Conservation (phyloP, 2,797 vertebrate genomes). For the Staurois parvus region DNA sequence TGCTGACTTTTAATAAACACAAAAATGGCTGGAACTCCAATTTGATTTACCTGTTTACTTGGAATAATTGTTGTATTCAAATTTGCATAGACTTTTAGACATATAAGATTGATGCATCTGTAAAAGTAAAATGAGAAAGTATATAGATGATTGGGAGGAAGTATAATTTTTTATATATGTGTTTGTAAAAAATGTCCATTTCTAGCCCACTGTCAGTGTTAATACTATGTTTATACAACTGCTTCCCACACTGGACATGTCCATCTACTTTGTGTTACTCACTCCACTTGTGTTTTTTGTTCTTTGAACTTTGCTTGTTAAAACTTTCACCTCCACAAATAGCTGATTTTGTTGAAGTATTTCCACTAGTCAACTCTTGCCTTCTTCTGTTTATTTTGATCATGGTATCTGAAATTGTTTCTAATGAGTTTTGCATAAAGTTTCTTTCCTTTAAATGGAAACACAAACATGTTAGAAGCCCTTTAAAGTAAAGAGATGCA, state of each 20-base stretch:
- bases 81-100: no score
- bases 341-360: conserved; percentile 37
- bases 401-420: conserved; percentile 49
- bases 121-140: no score
- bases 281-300: conserved; percentile 11
- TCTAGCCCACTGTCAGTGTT: neutral
- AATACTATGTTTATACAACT: conserved; percentile 53
- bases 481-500: conserved; percentile 40
- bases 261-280: conserved; percentile 5
- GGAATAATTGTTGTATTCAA: no score
- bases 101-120: no score
- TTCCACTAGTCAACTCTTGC: conserved; percentile 33
- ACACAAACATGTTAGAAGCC: conserved; percentile 26
- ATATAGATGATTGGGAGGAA: no score
- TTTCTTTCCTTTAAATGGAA: conserved; percentile 53
- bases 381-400: conserved; percentile 41
- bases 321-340: conserved; percentile 58
- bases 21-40: no score
- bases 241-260: conserved; percentile 15
- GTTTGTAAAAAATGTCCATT: neutral
- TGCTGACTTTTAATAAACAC: no score
- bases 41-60: no score
- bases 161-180: no score
- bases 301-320: conserved; percentile 56
- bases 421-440: conserved; percentile 47